Evolutionary conservation across 2,888 invertebrate species (phyloP).

Genomic region (Agriotes lineatus): DNA sequence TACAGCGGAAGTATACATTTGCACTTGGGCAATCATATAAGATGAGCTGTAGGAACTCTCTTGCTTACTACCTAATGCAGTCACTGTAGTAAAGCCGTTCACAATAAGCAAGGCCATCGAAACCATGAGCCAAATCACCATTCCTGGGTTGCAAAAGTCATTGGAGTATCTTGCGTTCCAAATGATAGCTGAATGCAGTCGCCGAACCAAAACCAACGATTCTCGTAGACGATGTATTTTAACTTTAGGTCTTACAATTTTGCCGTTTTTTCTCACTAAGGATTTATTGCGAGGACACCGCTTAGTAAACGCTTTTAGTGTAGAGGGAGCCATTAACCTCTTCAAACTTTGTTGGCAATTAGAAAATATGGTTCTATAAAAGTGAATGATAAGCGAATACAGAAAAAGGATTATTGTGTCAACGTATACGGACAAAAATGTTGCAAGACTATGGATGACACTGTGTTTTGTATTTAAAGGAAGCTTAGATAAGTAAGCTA

Average conservation of each 20-base stretch:
- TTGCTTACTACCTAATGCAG: too few relatives aligned
- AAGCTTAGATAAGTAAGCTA: not conserved
- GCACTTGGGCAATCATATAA: too few relatives aligned
- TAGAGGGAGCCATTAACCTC: not conserved
- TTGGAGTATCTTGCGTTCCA: not conserved
- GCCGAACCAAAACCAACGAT: not conserved
- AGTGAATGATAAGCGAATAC: not conserved
- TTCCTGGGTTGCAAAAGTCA: not conserved
- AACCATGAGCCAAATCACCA: not conserved
- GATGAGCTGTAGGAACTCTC: too few relatives aligned
- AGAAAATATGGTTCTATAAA: not conserved
- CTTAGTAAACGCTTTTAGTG: too few relatives aligned
- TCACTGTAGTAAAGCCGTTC: not conserved
- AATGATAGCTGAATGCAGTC: not conserved
- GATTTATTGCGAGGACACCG: too few relatives aligned
- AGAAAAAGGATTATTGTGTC: not conserved
- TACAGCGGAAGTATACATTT: not conserved
- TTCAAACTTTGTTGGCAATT: not conserved
- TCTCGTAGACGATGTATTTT: not conserved
- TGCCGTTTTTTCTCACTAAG: too few relatives aligned
- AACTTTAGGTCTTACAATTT: not conserved
- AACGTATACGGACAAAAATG: not conserved
- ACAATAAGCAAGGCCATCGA: not conserved
- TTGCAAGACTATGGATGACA: not conserved
- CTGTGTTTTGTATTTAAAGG: not conserved